Conservation (phyloP, 2,113 vertebrate genomes). For the Chaenogobius annularis region DNA sequence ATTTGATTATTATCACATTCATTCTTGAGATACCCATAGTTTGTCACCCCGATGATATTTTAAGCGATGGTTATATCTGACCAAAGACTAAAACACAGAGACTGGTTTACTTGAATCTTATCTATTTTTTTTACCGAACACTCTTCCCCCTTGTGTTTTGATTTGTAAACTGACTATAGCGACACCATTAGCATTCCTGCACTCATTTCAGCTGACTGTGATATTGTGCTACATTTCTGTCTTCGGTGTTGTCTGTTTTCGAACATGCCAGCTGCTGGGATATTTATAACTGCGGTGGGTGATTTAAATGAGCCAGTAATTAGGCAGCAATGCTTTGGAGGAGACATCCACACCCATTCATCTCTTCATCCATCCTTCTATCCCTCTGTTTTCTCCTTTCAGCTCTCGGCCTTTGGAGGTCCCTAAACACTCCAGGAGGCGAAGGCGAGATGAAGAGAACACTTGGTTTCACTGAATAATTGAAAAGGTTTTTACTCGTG, state of each 20-base stretch:
- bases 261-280: slow-evolving; percentile 71
- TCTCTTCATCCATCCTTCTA: slow-evolving; percentile 27
- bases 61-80: no score
- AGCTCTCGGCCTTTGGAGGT: slow-evolving; percentile 32
- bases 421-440: slow-evolving; percentile 59
- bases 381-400: slow-evolving; percentile 21
- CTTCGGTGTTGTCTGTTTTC: slow-evolving; percentile 67
- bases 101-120: background rate
- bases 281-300: slow-evolving; percentile 74
- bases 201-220: slow-evolving; percentile 52
- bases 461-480: slow-evolving; percentile 79
- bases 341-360: slow-evolving; percentile 50
- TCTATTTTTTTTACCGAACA: slow-evolving; percentile 15
- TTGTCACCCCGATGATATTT: background rate
- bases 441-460: slow-evolving; percentile 71
- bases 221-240: slow-evolving; percentile 59
- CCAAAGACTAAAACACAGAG: no score
- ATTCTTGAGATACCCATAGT: background rate
- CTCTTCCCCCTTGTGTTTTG: slow-evolving; percentile 18
- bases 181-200: slow-evolving; percentile 63
- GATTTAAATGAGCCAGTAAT: slow-evolving; percentile 74
- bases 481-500: slow-evolving; percentile 71
- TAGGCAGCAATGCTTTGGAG: slow-evolving; percentile 70
- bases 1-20: background rate
- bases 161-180: slow-evolving; percentile 41